phyloP scores from a whole-genome alignment of 2,888 invertebrate genomes.

The Leptinotarsa peninsularis region DNA sequence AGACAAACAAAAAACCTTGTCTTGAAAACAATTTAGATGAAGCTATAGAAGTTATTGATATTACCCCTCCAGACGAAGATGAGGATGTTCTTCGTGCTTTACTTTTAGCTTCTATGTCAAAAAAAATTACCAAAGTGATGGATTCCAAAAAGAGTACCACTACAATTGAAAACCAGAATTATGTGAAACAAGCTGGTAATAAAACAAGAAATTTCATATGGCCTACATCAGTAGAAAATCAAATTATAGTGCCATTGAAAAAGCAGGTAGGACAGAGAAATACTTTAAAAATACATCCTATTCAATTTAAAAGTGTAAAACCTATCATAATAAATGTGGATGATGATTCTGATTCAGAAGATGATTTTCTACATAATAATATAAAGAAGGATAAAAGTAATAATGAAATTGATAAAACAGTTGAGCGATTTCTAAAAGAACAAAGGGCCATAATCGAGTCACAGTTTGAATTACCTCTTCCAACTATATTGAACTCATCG shows the following conservation, averaged over 20 bases:
- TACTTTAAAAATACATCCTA: constrained; percentile 31
- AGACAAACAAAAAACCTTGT: constrained; percentile 52
- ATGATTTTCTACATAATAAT: constrained; percentile 37
- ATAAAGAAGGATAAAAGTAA: constrained; percentile 34
- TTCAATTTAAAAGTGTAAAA: constrained; percentile 55
- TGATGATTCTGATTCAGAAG: constrained; percentile 61
- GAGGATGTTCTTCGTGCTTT: constrained; percentile 73
- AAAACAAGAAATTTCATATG: constrained; percentile 2
- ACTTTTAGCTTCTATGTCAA: constrained; percentile 71
- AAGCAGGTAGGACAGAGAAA: constrained; percentile 9
- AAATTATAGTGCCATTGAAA: constrained; percentile 28
- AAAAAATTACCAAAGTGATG: constrained; percentile 66
- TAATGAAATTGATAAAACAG: constrained; percentile 49
- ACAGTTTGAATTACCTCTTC: constrained; percentile 35
- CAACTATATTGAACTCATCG: constrained; percentile 13
- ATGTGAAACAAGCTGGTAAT: background rate
- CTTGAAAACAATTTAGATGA: constrained; percentile 25
- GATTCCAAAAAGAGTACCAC: constrained; percentile 21
- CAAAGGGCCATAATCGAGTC: constrained; percentile 63
- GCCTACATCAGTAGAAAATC: background rate
- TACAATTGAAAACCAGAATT: background rate
- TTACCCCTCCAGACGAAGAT: constrained; percentile 68
- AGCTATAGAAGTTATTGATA: constrained; percentile 23
- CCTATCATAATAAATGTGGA: constrained; percentile 63
- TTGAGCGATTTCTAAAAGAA: constrained; percentile 62